phyloP scores from a whole-genome alignment of 1,140 invertebrate species.

The Drosophila santomea region DNA sequence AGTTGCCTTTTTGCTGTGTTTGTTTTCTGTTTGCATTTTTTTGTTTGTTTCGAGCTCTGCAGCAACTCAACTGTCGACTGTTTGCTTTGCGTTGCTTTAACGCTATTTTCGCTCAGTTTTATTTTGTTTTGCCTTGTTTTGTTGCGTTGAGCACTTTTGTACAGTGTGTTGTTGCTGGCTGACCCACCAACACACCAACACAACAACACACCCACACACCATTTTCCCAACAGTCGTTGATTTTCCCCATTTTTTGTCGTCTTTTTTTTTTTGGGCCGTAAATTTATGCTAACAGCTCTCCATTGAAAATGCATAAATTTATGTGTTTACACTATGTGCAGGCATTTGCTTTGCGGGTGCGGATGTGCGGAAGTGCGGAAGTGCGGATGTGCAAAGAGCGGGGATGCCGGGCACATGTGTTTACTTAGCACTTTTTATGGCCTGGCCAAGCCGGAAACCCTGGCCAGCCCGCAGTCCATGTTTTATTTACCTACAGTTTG shows the following conservation, averaged over 20 bases:
- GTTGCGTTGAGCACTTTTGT: conserved; percentile 62
- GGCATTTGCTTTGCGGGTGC: conserved; percentile 66
- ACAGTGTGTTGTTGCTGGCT: conserved; percentile 52
- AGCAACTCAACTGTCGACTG: conserved; percentile 68
- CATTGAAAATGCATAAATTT: conserved; percentile 84
- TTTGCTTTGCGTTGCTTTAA: conserved; percentile 82
- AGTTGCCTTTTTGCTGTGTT: conserved; percentile 77
- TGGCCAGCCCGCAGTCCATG: conserved; percentile 42
- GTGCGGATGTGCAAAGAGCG: conserved; percentile 25
- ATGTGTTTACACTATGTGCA: conserved; percentile 83
- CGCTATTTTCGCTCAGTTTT: conserved; percentile 67
- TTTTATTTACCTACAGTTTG: conserved; percentile 75
- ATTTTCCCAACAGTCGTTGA: conserved; percentile 16
- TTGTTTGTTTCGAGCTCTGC: conserved; percentile 53
- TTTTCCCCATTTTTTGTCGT: conserved; percentile 24
- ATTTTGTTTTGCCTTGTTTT: conserved; percentile 47
- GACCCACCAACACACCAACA: conserved; percentile 21
- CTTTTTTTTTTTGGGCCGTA: conserved; percentile 60
- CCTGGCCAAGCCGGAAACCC: conserved; percentile 21
- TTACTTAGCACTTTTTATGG: conserved; percentile 83
- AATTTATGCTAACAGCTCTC: conserved; percentile 84
- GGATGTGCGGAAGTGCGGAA: conserved; percentile 19
- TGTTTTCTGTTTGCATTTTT: conserved; percentile 74
- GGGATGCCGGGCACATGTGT: conserved; percentile 69
- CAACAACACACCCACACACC: neutral